phyloP scores from a whole-genome alignment of 2,113 vertebrate genomes.

The Cyprinodon tularosa region DNA sequence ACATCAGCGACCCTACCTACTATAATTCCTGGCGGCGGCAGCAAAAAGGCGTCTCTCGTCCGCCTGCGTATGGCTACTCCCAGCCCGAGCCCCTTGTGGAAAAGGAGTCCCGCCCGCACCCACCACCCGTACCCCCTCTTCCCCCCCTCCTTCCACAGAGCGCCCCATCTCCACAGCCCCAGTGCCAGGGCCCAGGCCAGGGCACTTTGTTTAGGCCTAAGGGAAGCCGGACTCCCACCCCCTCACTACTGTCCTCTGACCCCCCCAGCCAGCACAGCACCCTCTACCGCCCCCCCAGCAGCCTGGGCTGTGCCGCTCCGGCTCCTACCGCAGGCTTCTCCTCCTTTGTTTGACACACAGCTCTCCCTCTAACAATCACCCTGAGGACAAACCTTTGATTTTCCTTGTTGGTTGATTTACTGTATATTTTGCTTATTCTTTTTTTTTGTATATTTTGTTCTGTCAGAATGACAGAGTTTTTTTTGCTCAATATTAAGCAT shows the following conservation, averaged over 20 bases:
- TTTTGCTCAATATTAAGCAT: conserved; percentile 63
- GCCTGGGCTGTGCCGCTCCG: conserved; percentile 88
- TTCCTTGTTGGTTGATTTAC: conserved; percentile 64
- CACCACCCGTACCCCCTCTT: conserved; percentile 79
- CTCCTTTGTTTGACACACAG: conserved; percentile 92
- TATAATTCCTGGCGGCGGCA: conserved; percentile 98
- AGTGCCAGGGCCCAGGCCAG: conserved; percentile 83
- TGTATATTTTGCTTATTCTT: conserved; percentile 38
- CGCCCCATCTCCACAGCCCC: conserved; percentile 78
- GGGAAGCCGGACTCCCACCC: conserved; percentile 96
- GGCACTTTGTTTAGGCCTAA: conserved; percentile 93
- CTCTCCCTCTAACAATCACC: conserved; percentile 66
- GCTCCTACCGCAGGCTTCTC: conserved; percentile 94
- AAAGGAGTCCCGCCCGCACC: conserved; percentile 81
- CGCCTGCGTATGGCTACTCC: conserved; percentile 91
- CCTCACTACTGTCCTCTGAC: conserved; percentile 88
- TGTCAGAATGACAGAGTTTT: conserved; percentile 55
- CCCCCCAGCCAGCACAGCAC: conserved; percentile 85
- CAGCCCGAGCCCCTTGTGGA: conserved; percentile 89
- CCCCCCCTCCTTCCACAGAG: conserved; percentile 80
- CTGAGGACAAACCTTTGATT: conserved; percentile 62
- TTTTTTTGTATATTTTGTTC: conserved; percentile 30
- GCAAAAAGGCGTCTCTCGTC: conserved; percentile 94
- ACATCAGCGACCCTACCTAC: conserved; percentile 99
- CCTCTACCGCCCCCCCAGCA: conserved; percentile 94